Evolutionary conservation across 2,113 vertebrate species (phyloP).

Genomic region (Perca flavescens): DNA sequence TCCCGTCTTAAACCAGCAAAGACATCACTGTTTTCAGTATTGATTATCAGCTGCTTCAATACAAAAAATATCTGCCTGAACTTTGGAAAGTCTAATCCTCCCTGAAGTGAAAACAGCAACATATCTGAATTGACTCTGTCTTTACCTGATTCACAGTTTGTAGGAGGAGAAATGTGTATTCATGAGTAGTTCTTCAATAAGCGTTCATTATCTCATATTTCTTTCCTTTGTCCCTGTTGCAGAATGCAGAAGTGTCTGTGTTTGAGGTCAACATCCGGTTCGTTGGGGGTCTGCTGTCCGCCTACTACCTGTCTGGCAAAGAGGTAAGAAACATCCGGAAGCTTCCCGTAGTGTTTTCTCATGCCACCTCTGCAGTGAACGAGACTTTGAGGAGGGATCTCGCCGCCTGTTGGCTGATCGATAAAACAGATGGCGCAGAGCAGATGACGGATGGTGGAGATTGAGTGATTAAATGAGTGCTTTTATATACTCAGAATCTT

Average conservation of each 20-base stretch:
- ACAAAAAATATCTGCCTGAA: slow-evolving; percentile 16
- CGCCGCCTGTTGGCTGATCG: slow-evolving; percentile 1
- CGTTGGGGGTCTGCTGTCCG: slow-evolving; percentile 96
- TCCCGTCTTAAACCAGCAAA: neutral
- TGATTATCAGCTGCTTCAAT: neutral
- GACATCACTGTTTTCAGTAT: neutral
- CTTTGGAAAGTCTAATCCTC: slow-evolving; percentile 13
- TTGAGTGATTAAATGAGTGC: slow-evolving; percentile 7
- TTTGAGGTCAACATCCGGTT: slow-evolving; percentile 99
- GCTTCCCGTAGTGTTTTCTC: neutral
- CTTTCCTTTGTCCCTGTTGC: slow-evolving; percentile 28
- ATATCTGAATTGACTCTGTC: neutral
- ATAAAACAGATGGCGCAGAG: neutral
- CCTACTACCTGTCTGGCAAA: slow-evolving; percentile 98
- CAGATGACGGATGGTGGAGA: neutral
- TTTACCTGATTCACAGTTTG: neutral
- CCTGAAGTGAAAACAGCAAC: neutral
- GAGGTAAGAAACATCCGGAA: slow-evolving; percentile 87
- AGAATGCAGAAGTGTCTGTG: slow-evolving; percentile 97
- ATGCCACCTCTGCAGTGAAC: neutral
- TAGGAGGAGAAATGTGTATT: slow-evolving; percentile 1
- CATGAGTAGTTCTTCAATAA: neutral
- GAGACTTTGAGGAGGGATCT: neutral
- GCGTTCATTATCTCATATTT: neutral
- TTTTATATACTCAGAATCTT: slow-evolving; percentile 8